Conservation (phyloP, 2,797 vertebrate species). For the Periparus ater region DNA sequence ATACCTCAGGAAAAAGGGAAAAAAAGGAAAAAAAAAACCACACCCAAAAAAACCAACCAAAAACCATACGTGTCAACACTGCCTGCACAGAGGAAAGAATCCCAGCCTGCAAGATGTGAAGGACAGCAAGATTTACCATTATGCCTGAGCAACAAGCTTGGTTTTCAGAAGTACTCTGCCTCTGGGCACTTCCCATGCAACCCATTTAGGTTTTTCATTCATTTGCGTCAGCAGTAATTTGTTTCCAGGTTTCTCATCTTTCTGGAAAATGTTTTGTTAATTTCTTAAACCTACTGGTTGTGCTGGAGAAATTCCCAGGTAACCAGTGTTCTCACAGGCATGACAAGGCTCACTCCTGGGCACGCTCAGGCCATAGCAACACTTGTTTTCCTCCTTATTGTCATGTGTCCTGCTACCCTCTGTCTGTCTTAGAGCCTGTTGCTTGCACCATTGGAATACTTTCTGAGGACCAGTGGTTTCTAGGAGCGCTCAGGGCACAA, state of each 20-base stretch:
- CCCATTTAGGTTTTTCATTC: not conserved
- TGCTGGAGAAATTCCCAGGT: not conserved
- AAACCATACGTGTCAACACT: not conserved
- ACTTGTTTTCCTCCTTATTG: not conserved
- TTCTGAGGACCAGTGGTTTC: not conserved
- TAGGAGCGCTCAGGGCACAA: not conserved
- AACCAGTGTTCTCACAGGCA: not conserved
- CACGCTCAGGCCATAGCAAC: not conserved
- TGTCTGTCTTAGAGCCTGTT: not conserved
- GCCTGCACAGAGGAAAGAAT: not conserved
- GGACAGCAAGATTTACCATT: conserved; percentile 11
- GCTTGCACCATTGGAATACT: not conserved
- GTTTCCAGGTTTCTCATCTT: not conserved
- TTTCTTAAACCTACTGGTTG: not conserved
- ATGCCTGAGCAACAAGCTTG: not conserved
- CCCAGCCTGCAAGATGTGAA: not conserved
- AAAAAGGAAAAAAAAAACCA: not conserved
- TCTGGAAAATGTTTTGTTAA: not conserved
- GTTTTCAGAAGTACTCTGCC: not conserved
- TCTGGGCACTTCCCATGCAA: not conserved
- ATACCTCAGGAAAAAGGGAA: not conserved
- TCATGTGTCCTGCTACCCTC: not conserved
- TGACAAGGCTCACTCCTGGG: not conserved
- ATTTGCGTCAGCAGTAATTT: not conserved
- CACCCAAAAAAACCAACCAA: not conserved